These are phyloP conservation scores for Chymomyza procnemis DNA, from an alignment of 2,888 invertebrate genomes.

Conservation along the genomic window DNA sequence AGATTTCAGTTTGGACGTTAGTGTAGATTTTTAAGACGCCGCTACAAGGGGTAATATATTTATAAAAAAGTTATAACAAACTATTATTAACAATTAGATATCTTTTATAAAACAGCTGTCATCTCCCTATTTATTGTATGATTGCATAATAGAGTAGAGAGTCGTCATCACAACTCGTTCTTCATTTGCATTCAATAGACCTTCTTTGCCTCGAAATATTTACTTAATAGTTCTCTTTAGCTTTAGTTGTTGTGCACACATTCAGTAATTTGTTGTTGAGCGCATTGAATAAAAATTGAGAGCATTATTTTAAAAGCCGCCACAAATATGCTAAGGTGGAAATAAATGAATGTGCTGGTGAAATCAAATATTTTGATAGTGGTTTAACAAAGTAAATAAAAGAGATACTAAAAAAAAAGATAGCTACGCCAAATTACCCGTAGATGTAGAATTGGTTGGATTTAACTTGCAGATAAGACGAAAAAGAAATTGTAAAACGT, in stretches of 20 bases:
- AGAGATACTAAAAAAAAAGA: neutral
- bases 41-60: no score
- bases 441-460: no score
- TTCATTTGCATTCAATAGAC: neutral
- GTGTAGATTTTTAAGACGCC: no score
- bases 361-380: neutral
- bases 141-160: neutral
- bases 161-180: neutral
- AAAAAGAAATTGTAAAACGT: no score
- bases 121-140: no score
- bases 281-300: neutral
- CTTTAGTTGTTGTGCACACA: neutral
- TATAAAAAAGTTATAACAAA: no score
- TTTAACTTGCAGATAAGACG: no score
- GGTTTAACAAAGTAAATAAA: neutral
- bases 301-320: neutral
- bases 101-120: no score
- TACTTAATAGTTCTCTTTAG: neutral
- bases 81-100: no score
- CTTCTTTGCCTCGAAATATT: neutral
- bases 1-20: no score
- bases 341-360: neutral
- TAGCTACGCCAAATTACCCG: neutral
- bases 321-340: neutral
- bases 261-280: neutral